Conservation (phyloP, 2,888 invertebrate species). For the Anticlea derivata region DNA sequence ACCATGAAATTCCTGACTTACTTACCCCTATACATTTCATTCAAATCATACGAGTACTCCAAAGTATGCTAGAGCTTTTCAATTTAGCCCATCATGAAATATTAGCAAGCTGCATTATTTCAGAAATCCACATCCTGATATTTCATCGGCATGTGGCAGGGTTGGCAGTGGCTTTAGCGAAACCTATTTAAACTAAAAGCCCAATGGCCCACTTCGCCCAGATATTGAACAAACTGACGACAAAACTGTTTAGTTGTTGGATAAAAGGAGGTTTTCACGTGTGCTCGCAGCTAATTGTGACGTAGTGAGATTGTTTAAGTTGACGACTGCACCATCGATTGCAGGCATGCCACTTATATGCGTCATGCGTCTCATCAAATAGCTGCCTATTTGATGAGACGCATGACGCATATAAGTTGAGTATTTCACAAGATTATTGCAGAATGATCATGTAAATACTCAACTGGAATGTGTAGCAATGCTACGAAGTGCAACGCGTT, state of each 20-base stretch:
- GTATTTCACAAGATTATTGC: too few relatives aligned
- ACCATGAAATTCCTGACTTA: too few relatives aligned
- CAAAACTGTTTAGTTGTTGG: constrained; percentile 4
- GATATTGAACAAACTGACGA: constrained; percentile 3
- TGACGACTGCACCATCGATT: too few relatives aligned
- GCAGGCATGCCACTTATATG: too few relatives aligned
- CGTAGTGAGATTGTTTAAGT: too few relatives aligned
- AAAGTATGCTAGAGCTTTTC: neutral
- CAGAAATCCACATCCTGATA: constrained; percentile 14
- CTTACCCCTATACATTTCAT: too few relatives aligned
- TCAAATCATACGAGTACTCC: neutral
- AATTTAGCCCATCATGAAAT: constrained; percentile 6
- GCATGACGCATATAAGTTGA: too few relatives aligned
- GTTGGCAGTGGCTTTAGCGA: constrained; percentile 10
- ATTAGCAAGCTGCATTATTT: constrained; percentile 10
- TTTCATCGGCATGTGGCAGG: constrained; percentile 5
- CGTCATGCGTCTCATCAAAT: too few relatives aligned
- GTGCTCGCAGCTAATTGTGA: neutral
- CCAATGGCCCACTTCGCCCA: constrained; percentile 4
- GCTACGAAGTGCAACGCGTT: too few relatives aligned
- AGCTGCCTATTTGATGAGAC: too few relatives aligned
- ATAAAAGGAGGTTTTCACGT: neutral
- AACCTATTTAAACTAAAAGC: constrained; percentile 17
- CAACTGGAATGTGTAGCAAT: too few relatives aligned
- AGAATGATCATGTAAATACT: too few relatives aligned